Conservation (phyloP, 1,140 invertebrate species). For the Polypedilum vanderplanki region DNA sequence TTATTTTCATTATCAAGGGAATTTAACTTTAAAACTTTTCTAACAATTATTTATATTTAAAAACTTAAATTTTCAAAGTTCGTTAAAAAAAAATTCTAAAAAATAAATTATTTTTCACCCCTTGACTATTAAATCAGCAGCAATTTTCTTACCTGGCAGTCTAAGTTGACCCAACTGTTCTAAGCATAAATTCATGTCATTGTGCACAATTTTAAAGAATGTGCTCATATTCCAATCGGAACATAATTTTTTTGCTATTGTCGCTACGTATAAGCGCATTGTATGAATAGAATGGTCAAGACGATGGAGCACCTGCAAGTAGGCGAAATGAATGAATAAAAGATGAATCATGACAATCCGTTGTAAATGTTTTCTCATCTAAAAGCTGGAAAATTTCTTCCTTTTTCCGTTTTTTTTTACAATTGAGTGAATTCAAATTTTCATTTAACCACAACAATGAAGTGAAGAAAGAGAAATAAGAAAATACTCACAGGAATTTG, state of each 20-base stretch:
- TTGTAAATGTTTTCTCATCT: not conserved
- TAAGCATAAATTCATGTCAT: slow-evolving; percentile 60
- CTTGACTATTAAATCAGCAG: not conserved
- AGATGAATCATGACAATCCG: not conserved
- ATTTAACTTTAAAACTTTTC: too few species aligned
- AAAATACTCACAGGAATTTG: slow-evolving; percentile 58
- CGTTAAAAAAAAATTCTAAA: too few species aligned
- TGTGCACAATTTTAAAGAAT: slow-evolving; percentile 53
- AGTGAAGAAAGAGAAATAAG: not conserved
- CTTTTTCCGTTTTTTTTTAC: not conserved
- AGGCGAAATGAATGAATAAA: not conserved
- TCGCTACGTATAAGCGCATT: slow-evolving; percentile 61
- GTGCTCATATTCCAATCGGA: slow-evolving; percentile 65
- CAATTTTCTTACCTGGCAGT: slow-evolving; percentile 45
- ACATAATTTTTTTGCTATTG: slow-evolving; percentile 58
- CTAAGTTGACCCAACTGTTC: slow-evolving; percentile 54
- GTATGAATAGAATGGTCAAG: slow-evolving; percentile 67
- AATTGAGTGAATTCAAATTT: not conserved
- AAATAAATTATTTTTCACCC: too few species aligned
- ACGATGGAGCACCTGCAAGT: slow-evolving; percentile 4
- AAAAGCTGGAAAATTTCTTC: not conserved
- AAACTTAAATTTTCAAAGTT: too few species aligned
- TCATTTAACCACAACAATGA: not conserved
- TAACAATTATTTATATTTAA: too few species aligned
- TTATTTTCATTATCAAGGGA: too few species aligned